phyloP scores from a whole-genome alignment of 1,140 invertebrate genomes.

The Sarcophaga bullata region DNA sequence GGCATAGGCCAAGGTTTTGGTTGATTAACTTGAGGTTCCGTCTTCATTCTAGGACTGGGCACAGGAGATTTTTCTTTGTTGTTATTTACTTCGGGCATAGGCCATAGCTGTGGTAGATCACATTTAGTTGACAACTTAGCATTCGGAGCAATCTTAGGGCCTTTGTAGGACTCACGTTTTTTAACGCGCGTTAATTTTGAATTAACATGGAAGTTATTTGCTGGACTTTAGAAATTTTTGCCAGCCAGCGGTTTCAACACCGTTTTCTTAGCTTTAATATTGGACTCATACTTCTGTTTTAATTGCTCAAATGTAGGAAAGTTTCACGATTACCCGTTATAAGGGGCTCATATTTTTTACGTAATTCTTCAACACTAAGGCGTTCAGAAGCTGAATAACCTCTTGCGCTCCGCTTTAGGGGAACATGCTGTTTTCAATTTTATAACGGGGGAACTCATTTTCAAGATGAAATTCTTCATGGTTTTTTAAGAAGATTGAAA shows the following conservation, averaged over 20 bases:
- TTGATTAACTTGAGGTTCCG: background rate
- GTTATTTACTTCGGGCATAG: no score
- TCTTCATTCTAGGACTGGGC: constrained; percentile 23
- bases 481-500: no score
- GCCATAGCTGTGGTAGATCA: background rate
- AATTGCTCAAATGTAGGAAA: background rate
- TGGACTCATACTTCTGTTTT: no score
- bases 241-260: no score
- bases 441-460: no score
- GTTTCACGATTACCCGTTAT: background rate
- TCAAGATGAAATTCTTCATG: no score
- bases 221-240: constrained; percentile 49
- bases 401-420: background rate
- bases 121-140: background rate
- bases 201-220: constrained; percentile 58
- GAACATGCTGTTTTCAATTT: background rate
- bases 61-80: constrained; percentile 46
- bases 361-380: constrained; percentile 30
- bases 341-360: constrained; percentile 41
- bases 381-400: constrained; percentile 46
- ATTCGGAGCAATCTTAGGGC: constrained; percentile 47
- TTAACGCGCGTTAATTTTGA: constrained; percentile 53
- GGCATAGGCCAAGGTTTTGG: constrained; percentile 18
- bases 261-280: no score
- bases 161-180: constrained; percentile 44